A percentile compares a stretch with the other conserved stretches of the same genome.
Evolutionary conservation across 2,113 vertebrate species (phyloP).

Genomic region (Esox niger): DNA sequence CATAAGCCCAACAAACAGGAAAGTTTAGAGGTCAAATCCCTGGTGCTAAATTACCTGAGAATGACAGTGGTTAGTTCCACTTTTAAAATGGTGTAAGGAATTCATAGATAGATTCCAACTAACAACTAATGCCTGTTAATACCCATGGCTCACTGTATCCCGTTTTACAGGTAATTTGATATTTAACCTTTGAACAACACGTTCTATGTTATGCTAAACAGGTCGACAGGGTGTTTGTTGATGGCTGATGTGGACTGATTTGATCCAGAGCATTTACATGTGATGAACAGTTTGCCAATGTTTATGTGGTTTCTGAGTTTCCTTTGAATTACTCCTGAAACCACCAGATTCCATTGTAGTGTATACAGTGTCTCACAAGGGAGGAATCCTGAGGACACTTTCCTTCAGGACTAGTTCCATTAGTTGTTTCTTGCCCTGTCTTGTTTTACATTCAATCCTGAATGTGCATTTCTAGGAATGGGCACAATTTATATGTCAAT

Average conservation of each 20-base stretch:
- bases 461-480: neutral
- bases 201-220: too few species aligned
- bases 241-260: neutral
- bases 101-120: too few species aligned
- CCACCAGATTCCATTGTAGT: neutral
- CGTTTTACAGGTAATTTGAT: too few species aligned
- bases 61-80: too few species aligned
- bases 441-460: neutral
- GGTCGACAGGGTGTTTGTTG: neutral
- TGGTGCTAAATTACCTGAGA: constrained; percentile 6
- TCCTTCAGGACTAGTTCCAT: neutral
- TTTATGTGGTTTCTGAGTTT: constrained; percentile 5
- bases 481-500: too few species aligned
- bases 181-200: neutral
- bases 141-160: too few species aligned
- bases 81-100: neutral
- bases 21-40: constrained; percentile 20
- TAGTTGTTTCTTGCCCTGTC: neutral
- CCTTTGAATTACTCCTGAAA: constrained; percentile 4
- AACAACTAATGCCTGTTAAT: too few species aligned
- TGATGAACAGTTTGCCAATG: constrained; percentile 10
- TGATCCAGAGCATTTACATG: neutral
- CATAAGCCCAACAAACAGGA: neutral
- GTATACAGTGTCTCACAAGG: neutral
- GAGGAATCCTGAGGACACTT: neutral